A percentile compares a stretch with the other conserved stretches of the same genome.
phyloP scores from a whole-genome alignment of 2,888 invertebrate species.

The Peribatodes rhomboidaria region DNA sequence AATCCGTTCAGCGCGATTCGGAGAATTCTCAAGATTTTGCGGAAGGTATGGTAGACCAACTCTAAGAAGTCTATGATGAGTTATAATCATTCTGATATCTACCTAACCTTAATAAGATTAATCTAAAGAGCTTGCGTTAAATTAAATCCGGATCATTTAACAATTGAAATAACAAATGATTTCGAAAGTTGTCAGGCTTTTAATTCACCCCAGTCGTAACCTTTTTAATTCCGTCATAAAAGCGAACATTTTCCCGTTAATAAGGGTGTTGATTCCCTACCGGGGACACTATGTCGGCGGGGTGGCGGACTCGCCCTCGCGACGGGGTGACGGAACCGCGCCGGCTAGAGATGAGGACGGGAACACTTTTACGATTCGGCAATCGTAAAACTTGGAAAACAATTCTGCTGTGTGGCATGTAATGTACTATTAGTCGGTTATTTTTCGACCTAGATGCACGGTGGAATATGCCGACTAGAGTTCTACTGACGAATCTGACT shows the following conservation, averaged over 20 bases:
- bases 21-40: slow-evolving; percentile 19
- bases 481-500: not conserved
- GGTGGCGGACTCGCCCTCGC: slow-evolving; percentile 21
- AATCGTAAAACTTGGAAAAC: slow-evolving; percentile 67
- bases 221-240: slow-evolving; percentile 35
- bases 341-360: slow-evolving; percentile 49
- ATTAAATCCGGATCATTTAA: not conserved
- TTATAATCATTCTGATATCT: not conserved
- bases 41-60: not conserved
- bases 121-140: too few species aligned
- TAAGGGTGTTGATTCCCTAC: slow-evolving; percentile 36
- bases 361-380: slow-evolving; percentile 61
- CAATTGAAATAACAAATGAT: slow-evolving; percentile 18
- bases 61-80: not conserved
- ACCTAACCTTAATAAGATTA: not conserved
- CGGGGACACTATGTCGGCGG: slow-evolving; percentile 39
- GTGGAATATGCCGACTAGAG: not conserved
- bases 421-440: slow-evolving; percentile 32
- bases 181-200: slow-evolving; percentile 16
- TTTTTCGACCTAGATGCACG: slow-evolving; percentile 39
- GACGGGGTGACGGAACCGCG: slow-evolving; percentile 12
- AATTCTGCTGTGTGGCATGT: slow-evolving; percentile 54
- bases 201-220: slow-evolving; percentile 27
- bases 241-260: slow-evolving; percentile 30
- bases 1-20: slow-evolving; percentile 11